These are phyloP conservation scores for Circaetus gallicus DNA, from an alignment of 2,113 vertebrate species.

Conservation along the genomic window DNA sequence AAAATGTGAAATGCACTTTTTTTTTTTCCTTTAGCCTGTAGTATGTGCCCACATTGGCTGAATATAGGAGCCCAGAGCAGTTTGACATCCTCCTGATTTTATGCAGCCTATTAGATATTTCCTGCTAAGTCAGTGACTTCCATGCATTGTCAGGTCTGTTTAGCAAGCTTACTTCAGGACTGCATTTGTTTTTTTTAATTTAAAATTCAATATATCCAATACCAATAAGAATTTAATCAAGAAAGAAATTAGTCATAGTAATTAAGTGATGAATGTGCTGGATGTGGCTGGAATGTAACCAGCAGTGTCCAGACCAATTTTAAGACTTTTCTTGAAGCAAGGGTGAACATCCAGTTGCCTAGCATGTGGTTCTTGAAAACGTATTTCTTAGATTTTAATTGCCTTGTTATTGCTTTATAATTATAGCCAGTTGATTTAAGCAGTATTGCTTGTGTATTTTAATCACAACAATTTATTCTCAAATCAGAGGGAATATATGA, in stretches of 20 bases:
- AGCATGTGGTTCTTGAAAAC: background rate
- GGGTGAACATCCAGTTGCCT: background rate
- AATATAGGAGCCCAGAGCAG: background rate
- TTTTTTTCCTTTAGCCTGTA: background rate
- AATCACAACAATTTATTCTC: background rate
- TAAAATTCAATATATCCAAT: background rate
- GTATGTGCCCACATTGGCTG: background rate
- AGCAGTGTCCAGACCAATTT: background rate
- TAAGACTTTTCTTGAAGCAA: background rate
- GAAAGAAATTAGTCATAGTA: background rate
- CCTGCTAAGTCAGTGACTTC: background rate
- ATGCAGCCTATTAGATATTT: background rate
- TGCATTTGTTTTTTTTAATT: background rate
- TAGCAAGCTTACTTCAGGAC: background rate
- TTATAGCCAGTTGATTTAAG: background rate
- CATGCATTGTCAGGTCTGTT: background rate
- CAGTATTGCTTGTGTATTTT: background rate
- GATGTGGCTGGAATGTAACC: background rate
- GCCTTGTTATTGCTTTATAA: background rate
- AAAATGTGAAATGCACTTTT: background rate
- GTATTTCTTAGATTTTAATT: background rate
- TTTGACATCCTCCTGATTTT: background rate
- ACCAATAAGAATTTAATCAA: background rate
- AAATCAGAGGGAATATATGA: constrained; percentile 74
- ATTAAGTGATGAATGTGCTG: background rate